These are phyloP conservation scores for Podilymbus podiceps DNA, from an alignment of 2,113 vertebrate genomes.

Conservation along the genomic window DNA sequence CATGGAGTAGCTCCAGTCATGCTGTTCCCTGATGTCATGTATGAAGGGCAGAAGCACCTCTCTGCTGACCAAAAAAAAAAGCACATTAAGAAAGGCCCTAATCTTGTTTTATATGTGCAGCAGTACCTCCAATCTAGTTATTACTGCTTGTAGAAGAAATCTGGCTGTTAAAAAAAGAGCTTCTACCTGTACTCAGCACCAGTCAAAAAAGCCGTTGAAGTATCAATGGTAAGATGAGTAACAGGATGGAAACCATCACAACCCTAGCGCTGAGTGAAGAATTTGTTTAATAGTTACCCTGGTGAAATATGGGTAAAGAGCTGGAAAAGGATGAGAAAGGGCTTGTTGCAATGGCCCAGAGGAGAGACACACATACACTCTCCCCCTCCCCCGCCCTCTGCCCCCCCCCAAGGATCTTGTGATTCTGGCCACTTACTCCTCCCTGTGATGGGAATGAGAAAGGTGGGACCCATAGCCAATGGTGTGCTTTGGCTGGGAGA, in stretches of 20 bases:
- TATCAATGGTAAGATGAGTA: neutral
- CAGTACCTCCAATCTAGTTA: neutral
- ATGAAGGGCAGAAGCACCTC: neutral
- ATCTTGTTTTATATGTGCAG: neutral
- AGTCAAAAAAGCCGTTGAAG: neutral
- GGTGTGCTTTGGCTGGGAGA: no score
- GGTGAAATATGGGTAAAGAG: neutral
- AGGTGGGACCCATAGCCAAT: no score
- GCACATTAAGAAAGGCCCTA: neutral
- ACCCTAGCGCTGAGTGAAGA: neutral
- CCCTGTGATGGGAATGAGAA: no score
- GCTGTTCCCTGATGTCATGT: rapidly evolving
- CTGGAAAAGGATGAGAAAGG: neutral
- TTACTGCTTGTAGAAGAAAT: neutral
- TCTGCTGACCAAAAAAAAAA: neutral
- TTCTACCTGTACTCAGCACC: neutral
- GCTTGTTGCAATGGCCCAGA: neutral
- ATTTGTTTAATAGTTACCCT: neutral
- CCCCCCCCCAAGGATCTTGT: no score
- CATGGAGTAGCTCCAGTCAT: rapidly evolving
- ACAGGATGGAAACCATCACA: neutral
- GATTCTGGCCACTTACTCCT: no score
- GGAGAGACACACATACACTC: no score
- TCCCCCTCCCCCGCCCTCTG: no score
- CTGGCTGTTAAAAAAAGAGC: neutral